Base-by-base conservation (phyloP, 2,888 invertebrate genomes). In the Pollenia labialis region DNA sequence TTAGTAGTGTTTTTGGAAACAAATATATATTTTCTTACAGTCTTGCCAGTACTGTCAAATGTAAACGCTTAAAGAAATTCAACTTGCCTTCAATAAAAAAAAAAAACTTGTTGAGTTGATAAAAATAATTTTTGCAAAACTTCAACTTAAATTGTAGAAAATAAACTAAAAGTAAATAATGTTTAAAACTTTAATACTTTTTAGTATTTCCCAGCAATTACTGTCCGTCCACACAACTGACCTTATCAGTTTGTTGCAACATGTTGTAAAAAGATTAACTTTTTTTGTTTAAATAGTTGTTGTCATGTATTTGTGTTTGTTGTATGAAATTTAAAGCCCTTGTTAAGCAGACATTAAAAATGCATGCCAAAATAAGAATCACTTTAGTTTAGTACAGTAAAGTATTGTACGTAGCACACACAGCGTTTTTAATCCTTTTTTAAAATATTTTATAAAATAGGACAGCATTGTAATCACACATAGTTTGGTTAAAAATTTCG, bases 361-460 rank as follows among this genome's bases (percentile, higher is more conserved):
- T 62, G 9, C 56, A 58, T 58, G 75, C 23, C 75, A 52, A 52
- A 0, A 40, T 4, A 42, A 16, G 12, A 50, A 74, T 75, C 40
- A 60, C 3, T 40, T 40, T 4, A 56, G 40, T 58, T 11, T 14
- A 23, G 32, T 32, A 32, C 6, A 32, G 4, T 32, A 6, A 6
- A 32, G 32, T 32, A 40, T 40, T 18, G 18, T 14, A 8, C 40
- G 2, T 11, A 9, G 32, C 9, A 14, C n/a, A 58, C 58, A 58
- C 14, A 68, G 40, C 68, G 18, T 77, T 68, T 68, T 40, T 18
- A 76, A 56, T 76, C 54, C 44, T 16, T 66, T 66, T 50, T 4
- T 32, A 32, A 66, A 60, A 23, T 79, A 60, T 69, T n/a, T 79
- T 60, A 32, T 62, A 62, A 80, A 71, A 79, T 42, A 79, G 68